These are phyloP conservation scores for Aphaenogaster rudis DNA, from an alignment of 1,140 invertebrate species.

Conservation along the genomic window DNA sequence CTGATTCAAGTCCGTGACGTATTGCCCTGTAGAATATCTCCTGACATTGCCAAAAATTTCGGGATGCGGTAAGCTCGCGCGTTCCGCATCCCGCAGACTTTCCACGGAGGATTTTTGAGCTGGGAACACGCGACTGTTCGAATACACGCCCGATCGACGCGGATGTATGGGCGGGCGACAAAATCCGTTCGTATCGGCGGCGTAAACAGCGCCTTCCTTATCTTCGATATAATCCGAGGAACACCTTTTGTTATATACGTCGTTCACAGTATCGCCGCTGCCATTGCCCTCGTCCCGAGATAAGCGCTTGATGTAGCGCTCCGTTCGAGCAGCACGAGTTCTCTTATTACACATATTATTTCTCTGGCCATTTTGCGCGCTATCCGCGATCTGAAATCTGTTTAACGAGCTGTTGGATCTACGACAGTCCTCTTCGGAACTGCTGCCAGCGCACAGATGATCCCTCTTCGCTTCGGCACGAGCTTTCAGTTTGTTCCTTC, in stretches of 20 bases:
- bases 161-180: slow-evolving; percentile 52
- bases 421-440: slow-evolving; percentile 91
- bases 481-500: slow-evolving; percentile 89
- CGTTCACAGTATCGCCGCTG: slow-evolving; percentile 68
- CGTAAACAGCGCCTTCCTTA: slow-evolving; percentile 56
- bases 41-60: slow-evolving; percentile 39
- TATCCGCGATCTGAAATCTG: slow-evolving; percentile 90
- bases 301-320: slow-evolving; percentile 92
- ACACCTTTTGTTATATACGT: slow-evolving; percentile 18
- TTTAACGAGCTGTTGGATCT: slow-evolving; percentile 89
- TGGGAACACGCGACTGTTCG: slow-evolving; percentile 43
- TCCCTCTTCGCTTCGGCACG: slow-evolving; percentile 90
- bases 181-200: slow-evolving; percentile 8
- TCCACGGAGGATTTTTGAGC: slow-evolving; percentile 56
- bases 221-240: slow-evolving; percentile 44
- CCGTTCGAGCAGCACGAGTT: slow-evolving; percentile 91
- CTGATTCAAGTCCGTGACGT: slow-evolving; percentile 71
- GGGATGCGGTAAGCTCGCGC: background rate
- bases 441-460: slow-evolving; percentile 89
- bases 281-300: slow-evolving; percentile 89
- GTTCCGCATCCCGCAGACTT: slow-evolving; percentile 33
- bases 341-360: slow-evolving; percentile 87
- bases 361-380: slow-evolving; percentile 72
- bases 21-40: slow-evolving; percentile 38
- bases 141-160: slow-evolving; percentile 28